Evolutionary conservation across 2,797 vertebrate genomes (phyloP).

Genomic region (Hylomyscus alleni): DNA sequence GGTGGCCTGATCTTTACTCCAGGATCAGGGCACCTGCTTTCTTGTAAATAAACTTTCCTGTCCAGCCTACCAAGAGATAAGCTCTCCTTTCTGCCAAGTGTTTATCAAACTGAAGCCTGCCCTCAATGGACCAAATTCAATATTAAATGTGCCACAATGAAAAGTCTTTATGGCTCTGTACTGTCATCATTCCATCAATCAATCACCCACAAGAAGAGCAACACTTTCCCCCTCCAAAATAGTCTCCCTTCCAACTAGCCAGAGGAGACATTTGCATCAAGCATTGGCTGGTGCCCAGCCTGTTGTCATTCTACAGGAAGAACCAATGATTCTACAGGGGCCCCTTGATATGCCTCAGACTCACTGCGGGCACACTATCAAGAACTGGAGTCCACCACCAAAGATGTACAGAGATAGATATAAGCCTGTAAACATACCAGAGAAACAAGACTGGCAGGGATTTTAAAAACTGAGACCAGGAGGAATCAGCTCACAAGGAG

Average conservation of each 20-base stretch:
- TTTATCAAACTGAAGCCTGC: conserved; percentile 70
- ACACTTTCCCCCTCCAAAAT: conserved; percentile 26
- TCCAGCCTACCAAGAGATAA: conserved; percentile 21
- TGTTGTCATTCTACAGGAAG: not conserved
- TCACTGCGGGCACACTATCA: not conserved
- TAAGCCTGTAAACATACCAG: not conserved
- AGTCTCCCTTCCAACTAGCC: conserved; percentile 40
- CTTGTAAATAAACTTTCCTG: conserved; percentile 52
- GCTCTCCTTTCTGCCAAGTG: conserved; percentile 46
- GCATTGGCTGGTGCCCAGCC: not conserved
- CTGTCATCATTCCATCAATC: conserved; percentile 61
- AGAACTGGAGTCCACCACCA: not conserved
- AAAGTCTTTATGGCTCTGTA: conserved; percentile 63
- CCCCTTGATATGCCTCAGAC: not conserved
- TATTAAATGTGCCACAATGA: conserved; percentile 72
- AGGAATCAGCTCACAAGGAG: not conserved
- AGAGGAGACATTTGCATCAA: conserved; percentile 4
- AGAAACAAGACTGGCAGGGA: not conserved
- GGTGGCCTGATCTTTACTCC: conserved; percentile 66
- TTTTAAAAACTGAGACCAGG: not conserved
- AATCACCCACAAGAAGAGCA: conserved; percentile 44
- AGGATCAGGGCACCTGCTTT: conserved; percentile 54
- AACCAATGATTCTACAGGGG: not conserved
- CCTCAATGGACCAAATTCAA: conserved; percentile 49
- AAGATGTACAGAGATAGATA: not conserved